Conservation (phyloP, 2,888 invertebrate genomes). For the Gryllus longicercus region DNA sequence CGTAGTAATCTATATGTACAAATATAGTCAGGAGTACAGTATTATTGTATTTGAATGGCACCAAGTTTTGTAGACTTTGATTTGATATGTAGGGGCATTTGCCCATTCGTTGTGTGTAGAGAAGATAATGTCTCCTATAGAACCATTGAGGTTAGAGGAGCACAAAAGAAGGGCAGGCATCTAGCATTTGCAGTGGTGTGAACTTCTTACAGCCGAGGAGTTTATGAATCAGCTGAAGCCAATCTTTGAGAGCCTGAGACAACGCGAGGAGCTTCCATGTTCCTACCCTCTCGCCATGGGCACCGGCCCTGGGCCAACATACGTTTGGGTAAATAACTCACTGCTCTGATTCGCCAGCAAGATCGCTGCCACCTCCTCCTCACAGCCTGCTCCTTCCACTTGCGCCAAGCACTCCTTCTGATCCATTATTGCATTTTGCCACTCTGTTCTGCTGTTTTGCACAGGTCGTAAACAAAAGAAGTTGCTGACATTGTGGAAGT, state of each 20-base stretch:
- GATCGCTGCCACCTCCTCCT: not conserved
- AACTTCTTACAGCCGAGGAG: slow-evolving; percentile 71
- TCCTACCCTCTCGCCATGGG: slow-evolving; percentile 87
- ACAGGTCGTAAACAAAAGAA: too few relatives aligned
- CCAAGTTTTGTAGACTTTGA: not conserved
- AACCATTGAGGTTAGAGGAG: slow-evolving; percentile 3
- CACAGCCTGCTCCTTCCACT: not conserved
- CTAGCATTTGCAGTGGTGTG: not conserved
- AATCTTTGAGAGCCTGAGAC: slow-evolving; percentile 89
- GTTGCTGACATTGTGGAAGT: too few relatives aligned
- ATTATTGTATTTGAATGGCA: not conserved
- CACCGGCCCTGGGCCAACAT: slow-evolving; percentile 62
- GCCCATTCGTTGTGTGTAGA: not conserved
- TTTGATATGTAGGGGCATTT: not conserved
- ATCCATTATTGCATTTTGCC: not conserved
- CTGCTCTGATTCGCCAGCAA: not conserved
- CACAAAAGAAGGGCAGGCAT: not conserved
- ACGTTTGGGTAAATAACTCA: slow-evolving; percentile 64
- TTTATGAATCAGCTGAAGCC: slow-evolving; percentile 94
- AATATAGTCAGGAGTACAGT: not conserved
- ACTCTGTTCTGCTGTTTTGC: too few relatives aligned
- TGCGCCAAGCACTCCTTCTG: slow-evolving; percentile 6
- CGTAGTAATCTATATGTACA: not conserved
- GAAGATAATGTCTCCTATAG: not conserved
- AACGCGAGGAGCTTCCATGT: slow-evolving; percentile 86